Base-by-base conservation (phyloP, 2,888 invertebrate species). In the Brachylomia viminalis region DNA sequence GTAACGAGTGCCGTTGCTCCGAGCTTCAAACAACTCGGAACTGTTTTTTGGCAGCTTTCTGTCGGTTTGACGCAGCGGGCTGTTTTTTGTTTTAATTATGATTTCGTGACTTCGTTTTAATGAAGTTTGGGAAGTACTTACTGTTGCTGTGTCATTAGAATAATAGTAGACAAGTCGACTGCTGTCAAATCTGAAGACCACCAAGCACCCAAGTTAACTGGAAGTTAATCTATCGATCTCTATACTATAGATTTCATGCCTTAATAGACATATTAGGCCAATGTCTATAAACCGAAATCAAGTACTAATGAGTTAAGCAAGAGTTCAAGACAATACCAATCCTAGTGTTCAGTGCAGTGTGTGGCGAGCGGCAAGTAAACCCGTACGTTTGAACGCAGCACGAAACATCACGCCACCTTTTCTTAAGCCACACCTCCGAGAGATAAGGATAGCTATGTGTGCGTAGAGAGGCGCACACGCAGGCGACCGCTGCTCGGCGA, bases 1-100 rank as follows among this genome's bases (percentile, higher is more conserved):
- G 92, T 91, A 93, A 92, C 93, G 93, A 92, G 92, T 87, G 87
- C 88, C 89, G 86, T 85, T 76, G 76, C 82, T 79, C 69, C 73
- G 59, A 73, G 76, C 83, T 84, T 75, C 79, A 77, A 87, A 84
- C 86, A 87, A 65, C 82, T 80, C 72, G 38, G 78, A 80, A 86
- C 80, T 79, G 76, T 83, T 86, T 87, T 87, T 84, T 87, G 86
- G 84, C 87, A 83, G 77, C 77, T 73, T 82, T 75, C 56, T 54
- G 80, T 80, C 68, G 77, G 81, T 81, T 82, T 78, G 75, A 75
- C 79, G 74, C 75, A 75, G 72, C 61, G 83, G 75, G 72, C 71
- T 81, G 75, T 80, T 82, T 87, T 86, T 86, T 79, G 78, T 86
- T 84, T 84, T 84, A 87, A 87, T 84, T 84, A 61, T 86, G 86